Percentiles rank a stretch among this genome's conserved stretches.
These are phyloP conservation scores for Podarcis cretensis DNA, from an alignment of 2,113 vertebrate species.

Conservation along the genomic window DNA sequence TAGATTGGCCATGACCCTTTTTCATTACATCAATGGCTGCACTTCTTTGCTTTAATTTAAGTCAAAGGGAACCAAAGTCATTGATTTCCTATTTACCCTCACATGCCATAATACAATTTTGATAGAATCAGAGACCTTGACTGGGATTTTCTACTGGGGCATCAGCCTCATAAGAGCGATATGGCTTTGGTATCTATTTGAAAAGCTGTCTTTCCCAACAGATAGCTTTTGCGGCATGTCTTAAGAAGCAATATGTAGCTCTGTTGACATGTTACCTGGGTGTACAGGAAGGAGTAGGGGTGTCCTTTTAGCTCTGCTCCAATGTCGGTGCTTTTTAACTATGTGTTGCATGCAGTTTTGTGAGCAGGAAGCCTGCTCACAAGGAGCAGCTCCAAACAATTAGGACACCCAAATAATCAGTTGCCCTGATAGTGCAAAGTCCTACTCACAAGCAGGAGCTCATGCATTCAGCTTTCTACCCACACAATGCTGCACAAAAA, in stretches of 20 bases:
- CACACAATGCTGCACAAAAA: too few species aligned
- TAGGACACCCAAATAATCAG: too few species aligned
- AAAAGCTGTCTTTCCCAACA: background rate
- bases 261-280: too few species aligned
- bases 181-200: background rate
- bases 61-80: background rate
- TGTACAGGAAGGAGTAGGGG: too few species aligned
- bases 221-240: background rate
- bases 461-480: too few species aligned
- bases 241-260: background rate
- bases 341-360: too few species aligned
- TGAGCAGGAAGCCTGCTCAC: too few species aligned
- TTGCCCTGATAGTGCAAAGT: too few species aligned
- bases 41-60: slow-evolving; percentile 25
- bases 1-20: slow-evolving; percentile 13
- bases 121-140: background rate
- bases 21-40: slow-evolving; percentile 18
- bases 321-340: too few species aligned
- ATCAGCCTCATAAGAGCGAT: background rate
- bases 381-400: too few species aligned
- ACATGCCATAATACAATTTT: background rate
- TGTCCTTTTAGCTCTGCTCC: too few species aligned
- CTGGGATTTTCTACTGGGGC: background rate
- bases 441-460: too few species aligned
- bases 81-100: background rate